Conservation (phyloP, 1,140 invertebrate species). For the Caerostris extrusa region DNA sequence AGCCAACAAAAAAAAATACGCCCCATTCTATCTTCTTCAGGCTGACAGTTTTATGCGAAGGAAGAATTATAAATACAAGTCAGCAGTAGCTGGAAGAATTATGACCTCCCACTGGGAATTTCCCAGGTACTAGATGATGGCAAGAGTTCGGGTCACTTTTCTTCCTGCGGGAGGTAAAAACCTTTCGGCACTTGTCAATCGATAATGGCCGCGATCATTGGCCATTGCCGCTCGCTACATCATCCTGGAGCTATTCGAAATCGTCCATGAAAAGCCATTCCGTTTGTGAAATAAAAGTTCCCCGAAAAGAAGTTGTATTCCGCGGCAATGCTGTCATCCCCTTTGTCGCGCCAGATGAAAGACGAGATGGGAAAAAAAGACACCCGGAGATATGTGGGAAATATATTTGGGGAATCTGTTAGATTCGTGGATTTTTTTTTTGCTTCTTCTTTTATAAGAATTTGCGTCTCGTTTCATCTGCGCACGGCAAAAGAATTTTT, state of each 20-base stretch:
- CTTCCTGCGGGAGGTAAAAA: background rate
- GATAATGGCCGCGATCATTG: slow-evolving; percentile 8
- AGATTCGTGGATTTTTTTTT: background rate
- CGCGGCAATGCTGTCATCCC: background rate
- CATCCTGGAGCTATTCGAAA: slow-evolving; percentile 9
- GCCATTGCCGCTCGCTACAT: background rate
- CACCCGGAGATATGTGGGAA: background rate
- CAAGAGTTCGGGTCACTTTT: background rate
- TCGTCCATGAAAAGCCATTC: slow-evolving; percentile 44
- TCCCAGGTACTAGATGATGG: background rate
- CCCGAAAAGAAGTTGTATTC: background rate
- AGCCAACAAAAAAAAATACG: background rate
- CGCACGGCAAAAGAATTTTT: no score
- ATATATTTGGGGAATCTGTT: background rate
- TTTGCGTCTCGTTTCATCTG: background rate
- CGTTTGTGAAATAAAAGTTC: slow-evolving; percentile 7
- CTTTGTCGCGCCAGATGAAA: background rate
- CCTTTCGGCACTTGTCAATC: slow-evolving; percentile 26
- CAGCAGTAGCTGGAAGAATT: background rate
- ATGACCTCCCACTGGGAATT: background rate
- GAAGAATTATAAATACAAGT: background rate
- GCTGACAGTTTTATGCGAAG: background rate
- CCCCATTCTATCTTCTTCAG: background rate
- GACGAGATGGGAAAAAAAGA: background rate
- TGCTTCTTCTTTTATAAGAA: background rate